These are phyloP conservation scores for Amiota minor DNA, from an alignment of 2,888 invertebrate species.

Conservation along the genomic window DNA sequence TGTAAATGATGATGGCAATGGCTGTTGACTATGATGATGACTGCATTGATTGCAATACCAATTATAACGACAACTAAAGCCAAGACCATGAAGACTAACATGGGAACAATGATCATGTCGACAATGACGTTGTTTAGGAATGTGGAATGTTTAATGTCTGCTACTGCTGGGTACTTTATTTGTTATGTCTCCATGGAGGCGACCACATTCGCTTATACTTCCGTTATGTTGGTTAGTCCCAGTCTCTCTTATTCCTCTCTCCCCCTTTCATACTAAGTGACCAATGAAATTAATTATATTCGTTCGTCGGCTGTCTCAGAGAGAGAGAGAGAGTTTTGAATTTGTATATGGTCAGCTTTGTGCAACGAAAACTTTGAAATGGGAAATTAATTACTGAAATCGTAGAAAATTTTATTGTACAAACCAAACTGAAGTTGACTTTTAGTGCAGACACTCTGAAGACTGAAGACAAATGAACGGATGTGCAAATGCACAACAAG, in stretches of 20 bases:
- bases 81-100: too few relatives aligned
- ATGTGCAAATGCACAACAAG: background rate
- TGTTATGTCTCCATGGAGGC: background rate
- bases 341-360: slow-evolving; percentile 16
- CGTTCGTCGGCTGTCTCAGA: background rate
- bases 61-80: too few relatives aligned
- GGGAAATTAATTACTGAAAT: slow-evolving; percentile 65
- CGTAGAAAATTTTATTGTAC: slow-evolving; percentile 55
- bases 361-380: slow-evolving; percentile 28
- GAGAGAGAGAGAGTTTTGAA: background rate
- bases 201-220: slow-evolving; percentile 27
- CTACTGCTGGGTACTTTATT: background rate
- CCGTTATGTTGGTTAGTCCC: slow-evolving; percentile 3
- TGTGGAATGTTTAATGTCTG: background rate
- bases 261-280: background rate
- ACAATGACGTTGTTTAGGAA: background rate
- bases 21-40: background rate
- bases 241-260: background rate
- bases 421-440: background rate
- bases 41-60: background rate
- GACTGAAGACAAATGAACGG: slow-evolving; percentile 6
- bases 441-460: background rate
- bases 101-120: background rate
- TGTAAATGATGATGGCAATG: background rate
- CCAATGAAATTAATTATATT: slow-evolving; percentile 9